Base-by-base conservation (phyloP, 2,113 vertebrate genomes). In the Tetraodon nigroviridis region DNA sequence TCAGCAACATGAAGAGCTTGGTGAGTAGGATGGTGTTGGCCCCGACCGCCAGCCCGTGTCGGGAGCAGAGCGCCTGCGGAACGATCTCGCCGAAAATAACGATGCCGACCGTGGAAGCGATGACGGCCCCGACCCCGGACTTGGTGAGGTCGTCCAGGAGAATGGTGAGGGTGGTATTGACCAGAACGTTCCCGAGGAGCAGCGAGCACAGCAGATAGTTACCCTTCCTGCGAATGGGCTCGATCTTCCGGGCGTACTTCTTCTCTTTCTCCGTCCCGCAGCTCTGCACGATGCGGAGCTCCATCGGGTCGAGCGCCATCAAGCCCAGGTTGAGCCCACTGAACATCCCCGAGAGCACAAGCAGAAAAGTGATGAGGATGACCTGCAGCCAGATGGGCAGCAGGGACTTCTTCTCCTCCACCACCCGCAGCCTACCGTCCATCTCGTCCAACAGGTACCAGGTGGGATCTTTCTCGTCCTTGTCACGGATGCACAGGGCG, bases 41-140 rank as follows among this genome's bases (percentile, higher is more conserved):
- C 0, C 97, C 97, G 7, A 99, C 95, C 0, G 96, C 97, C 86
- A 98, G 40, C 0, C 97, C 97, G 4, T 99, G 96, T 0, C 97
- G 90, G 0, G 97, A 98, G 81, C 97, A 99, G 19, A 99, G 80
- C 0, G 97, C 92, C 70, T 98, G 96, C 0, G 97, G 97, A 22
- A 97, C 86, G 0, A 99, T 98, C 89, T 99, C 97, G 0, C 97
- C 97, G 0, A 98, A 96, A 41, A 99, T 94, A n/a, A 99, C 97
- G 29, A 99, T 99, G 47, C 96, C 94, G 0, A 92, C 71, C 14
- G 97, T 98, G 65, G 96, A 99, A 0, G 93, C 92, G 0, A 92
- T 82, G 22, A 99, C 91, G 0, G 97, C 94, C 16, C 90, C 92
- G 0, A 96, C 0, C 4, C 96, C 96, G 0, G 94, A 98, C 0